Evolutionary conservation across 2,888 invertebrate genomes (phyloP).

Genomic region (Xylocampa areola): DNA sequence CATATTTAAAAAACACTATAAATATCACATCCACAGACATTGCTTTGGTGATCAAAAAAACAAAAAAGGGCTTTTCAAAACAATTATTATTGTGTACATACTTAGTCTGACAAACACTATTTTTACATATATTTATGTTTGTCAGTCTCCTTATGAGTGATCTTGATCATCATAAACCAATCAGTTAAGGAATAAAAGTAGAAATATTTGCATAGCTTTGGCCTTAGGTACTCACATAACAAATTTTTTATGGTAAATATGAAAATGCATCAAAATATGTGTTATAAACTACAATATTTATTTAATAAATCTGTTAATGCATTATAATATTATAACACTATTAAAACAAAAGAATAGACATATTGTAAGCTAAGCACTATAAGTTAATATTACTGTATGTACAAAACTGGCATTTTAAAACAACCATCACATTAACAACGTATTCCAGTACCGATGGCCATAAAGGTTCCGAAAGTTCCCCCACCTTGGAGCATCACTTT

Average conservation of each 20-base stretch:
- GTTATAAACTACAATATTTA: constrained; percentile 51
- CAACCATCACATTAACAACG: constrained; percentile 90
- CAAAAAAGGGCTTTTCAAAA: too few relatives aligned
- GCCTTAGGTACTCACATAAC: too few relatives aligned
- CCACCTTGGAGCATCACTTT: constrained; percentile 99
- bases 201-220: too few relatives aligned
- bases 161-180: too few relatives aligned
- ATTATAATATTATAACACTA: constrained; percentile 43
- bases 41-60: too few relatives aligned
- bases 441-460: constrained; percentile 97
- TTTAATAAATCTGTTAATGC: constrained; percentile 39
- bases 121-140: too few relatives aligned
- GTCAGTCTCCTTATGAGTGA: too few relatives aligned
- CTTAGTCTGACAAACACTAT: too few relatives aligned
- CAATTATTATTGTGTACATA: too few relatives aligned
- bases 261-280: not conserved
- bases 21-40: too few relatives aligned
- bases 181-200: too few relatives aligned
- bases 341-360: constrained; percentile 45
- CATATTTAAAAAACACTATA: too few relatives aligned
- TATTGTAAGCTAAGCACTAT: constrained; percentile 48
- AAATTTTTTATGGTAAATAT: not conserved
- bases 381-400: constrained; percentile 65
- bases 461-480: constrained; percentile 99
- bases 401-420: constrained; percentile 62